Conservation (phyloP, 92 coral and sea anemone species). For the Porites cylindrica region DNA sequence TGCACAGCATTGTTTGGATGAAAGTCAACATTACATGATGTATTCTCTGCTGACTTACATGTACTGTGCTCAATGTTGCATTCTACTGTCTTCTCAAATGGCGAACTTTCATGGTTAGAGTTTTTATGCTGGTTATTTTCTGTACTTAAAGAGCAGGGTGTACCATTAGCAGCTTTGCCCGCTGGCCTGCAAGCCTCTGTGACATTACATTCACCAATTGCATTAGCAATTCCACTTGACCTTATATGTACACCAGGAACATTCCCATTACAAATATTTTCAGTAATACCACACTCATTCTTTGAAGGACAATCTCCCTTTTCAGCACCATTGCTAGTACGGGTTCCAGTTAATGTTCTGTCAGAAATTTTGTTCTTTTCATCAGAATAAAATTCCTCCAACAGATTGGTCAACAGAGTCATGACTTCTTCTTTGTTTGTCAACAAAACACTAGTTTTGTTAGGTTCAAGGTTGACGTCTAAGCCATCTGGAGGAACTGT, state of each 20-base stretch:
- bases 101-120: not conserved
- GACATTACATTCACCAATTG: not conserved
- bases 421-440: conserved; percentile 84
- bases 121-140: not conserved
- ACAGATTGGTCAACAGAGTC: conserved; percentile 56
- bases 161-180: not conserved
- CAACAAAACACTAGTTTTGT: conserved; percentile 89
- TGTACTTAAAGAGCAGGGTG: not conserved
- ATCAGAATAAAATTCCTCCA: conserved; percentile 67
- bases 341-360: not conserved
- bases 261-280: not conserved
- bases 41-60: too few species aligned
- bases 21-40: too few species aligned
- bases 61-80: not conserved
- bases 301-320: not conserved
- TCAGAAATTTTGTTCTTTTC: conserved; percentile 29
- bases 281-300: not conserved
- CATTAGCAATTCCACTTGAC: not conserved
- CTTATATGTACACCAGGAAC: not conserved
- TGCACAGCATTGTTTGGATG: not conserved
- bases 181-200: not conserved
- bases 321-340: not conserved
- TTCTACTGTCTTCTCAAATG: not conserved
- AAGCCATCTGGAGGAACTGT: conserved; percentile 72
- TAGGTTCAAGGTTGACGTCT: conserved; percentile 96